These are phyloP conservation scores for Poeciliopsis turneri DNA, from an alignment of 2,797 vertebrate species.

Conservation along the genomic window DNA sequence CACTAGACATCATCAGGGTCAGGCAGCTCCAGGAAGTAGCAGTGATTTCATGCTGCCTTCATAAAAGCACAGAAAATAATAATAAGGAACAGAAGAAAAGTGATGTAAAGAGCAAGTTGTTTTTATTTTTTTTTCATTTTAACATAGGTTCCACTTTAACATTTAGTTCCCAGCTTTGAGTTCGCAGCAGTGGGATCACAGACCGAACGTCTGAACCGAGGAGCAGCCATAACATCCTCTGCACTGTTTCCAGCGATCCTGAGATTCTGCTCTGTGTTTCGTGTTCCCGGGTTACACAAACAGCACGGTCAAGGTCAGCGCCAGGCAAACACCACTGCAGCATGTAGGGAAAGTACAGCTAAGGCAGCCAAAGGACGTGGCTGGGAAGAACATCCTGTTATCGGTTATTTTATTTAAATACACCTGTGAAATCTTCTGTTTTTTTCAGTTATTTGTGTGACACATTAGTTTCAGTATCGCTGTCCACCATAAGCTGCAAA, in stretches of 20 bases:
- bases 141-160: not conserved
- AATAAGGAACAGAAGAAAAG: not conserved
- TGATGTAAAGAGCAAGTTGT: not conserved
- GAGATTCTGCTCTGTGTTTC: conserved; percentile 14
- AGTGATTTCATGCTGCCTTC: not conserved
- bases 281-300: conserved; percentile 20
- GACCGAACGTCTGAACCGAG: not conserved
- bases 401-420: conserved; percentile 12
- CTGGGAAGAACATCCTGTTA: conserved; percentile 11
- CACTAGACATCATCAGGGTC: conserved; percentile 22
- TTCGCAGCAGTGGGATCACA: conserved; percentile 24
- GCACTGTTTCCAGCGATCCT: not conserved
- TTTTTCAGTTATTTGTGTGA: not conserved
- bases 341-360: conserved; percentile 24
- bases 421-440: not conserved
- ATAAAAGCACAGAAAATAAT: not conserved
- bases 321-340: conserved; percentile 43
- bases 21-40: conserved; percentile 12
- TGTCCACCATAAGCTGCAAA: not conserved
- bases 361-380: conserved; percentile 4
- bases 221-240: not conserved
- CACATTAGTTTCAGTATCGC: not conserved
- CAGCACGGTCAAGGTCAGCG: conserved; percentile 60
- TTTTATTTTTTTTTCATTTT: not conserved
- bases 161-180: conserved; percentile 10